Conservation (phyloP, 2,888 invertebrate species). For the Ornithoptera priamus region DNA sequence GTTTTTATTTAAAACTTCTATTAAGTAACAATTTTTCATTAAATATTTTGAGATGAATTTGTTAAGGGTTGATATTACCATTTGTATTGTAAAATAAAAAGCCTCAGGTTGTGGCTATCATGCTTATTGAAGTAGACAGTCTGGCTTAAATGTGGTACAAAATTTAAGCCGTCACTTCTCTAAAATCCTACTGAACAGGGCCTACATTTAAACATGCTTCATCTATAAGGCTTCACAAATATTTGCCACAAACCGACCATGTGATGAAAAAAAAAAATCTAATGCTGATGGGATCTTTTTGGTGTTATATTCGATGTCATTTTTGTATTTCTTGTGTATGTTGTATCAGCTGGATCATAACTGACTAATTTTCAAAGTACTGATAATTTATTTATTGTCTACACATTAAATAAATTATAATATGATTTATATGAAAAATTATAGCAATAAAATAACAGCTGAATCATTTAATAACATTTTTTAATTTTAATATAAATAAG, state of each 20-base stretch:
- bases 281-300: slow-evolving; percentile 21
- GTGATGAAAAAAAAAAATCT: slow-evolving; percentile 26
- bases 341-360: slow-evolving; percentile 14
- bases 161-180: slow-evolving; percentile 48
- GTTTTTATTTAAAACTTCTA: slow-evolving; percentile 38
- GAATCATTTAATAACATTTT: no score
- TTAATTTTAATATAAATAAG: no score
- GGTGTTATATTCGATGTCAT: slow-evolving; percentile 25
- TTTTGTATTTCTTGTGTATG: slow-evolving; percentile 28
- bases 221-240: slow-evolving; percentile 48
- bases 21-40: background rate
- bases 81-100: slow-evolving; percentile 13
- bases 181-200: slow-evolving; percentile 63
- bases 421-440: no score
- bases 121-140: slow-evolving; percentile 55
- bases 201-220: slow-evolving; percentile 47
- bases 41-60: background rate
- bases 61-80: background rate
- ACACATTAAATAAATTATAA: no score
- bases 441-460: no score
- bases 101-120: slow-evolving; percentile 41
- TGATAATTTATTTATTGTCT: no score
- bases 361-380: background rate
- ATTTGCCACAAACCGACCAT: slow-evolving; percentile 41
- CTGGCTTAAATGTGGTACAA: slow-evolving; percentile 65